Conservation (phyloP, 2,797 vertebrate genomes). For the Toxotes lorentzi region DNA sequence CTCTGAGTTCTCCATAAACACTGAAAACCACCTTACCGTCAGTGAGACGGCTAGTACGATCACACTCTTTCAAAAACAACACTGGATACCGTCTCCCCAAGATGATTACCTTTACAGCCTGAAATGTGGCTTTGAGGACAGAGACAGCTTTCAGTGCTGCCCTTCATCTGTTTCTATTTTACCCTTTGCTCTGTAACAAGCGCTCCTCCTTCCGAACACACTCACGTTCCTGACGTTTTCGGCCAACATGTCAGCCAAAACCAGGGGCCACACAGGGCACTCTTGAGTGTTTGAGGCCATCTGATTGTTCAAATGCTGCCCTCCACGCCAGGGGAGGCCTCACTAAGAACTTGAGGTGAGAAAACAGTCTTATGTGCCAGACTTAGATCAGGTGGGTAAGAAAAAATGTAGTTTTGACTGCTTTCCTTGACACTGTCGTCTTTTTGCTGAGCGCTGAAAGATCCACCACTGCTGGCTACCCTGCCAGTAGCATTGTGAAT, state of each 20-base stretch:
- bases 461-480: conserved; percentile 20
- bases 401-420: conserved; percentile 21
- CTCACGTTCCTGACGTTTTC: conserved; percentile 23
- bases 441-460: conserved; percentile 53
- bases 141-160: conserved; percentile 45
- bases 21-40: conserved; percentile 68
- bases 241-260: conserved; percentile 4
- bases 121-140: conserved; percentile 63
- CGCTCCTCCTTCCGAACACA: background rate
- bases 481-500: conserved; percentile 4
- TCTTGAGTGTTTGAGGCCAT: conserved; percentile 12
- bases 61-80: conserved; percentile 65
- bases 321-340: conserved; percentile 35
- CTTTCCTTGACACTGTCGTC: conserved; percentile 36
- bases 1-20: conserved; percentile 70
- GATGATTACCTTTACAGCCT: conserved; percentile 72
- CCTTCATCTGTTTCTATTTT: conserved; percentile 31
- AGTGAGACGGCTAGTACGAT: conserved; percentile 50
- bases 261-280: conserved; percentile 15
- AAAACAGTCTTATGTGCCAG: conserved; percentile 42
- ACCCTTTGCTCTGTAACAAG: conserved; percentile 29
- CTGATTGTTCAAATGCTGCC: conserved; percentile 23
- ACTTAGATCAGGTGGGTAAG: conserved; percentile 28
- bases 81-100: conserved; percentile 53
- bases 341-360: conserved; percentile 40